phyloP scores from a whole-genome alignment of 2,888 invertebrate species.

The Carabus problematicus region DNA sequence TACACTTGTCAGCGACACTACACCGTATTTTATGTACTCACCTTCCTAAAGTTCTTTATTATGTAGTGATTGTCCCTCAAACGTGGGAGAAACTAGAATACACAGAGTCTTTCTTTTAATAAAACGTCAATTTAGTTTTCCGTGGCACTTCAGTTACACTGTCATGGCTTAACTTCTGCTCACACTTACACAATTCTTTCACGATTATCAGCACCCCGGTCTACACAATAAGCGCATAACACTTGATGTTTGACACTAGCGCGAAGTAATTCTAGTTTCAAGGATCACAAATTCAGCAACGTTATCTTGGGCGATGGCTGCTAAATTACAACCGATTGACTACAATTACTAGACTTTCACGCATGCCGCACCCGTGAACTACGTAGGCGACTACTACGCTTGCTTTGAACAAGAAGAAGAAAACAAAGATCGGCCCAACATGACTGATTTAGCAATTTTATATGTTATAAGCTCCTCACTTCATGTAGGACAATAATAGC shows the following conservation, averaged over 20 bases:
- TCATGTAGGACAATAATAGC: too few relatives aligned
- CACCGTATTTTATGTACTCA: conserved; percentile 19
- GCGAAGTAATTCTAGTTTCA: conserved; percentile 34
- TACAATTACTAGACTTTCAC: conserved; percentile 44
- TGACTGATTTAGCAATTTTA: not conserved
- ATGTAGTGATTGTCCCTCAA: conserved; percentile 33
- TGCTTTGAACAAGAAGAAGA: conserved; percentile 35
- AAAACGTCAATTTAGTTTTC: conserved; percentile 36
- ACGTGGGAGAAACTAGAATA: conserved; percentile 33
- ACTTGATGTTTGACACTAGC: conserved; percentile 23
- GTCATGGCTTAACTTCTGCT: conserved; percentile 54
- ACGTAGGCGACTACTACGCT: conserved; percentile 35
- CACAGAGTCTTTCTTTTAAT: conserved; percentile 30
- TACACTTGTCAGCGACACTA: conserved; percentile 31
- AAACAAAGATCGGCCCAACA: not conserved
- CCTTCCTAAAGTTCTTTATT: conserved; percentile 35
- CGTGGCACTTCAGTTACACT: conserved; percentile 57
- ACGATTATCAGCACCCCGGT: conserved; percentile 25
- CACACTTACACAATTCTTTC: conserved; percentile 34
- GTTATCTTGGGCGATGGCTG: conserved; percentile 44
- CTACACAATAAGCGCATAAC: conserved; percentile 31
- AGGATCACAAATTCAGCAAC: conserved; percentile 38
- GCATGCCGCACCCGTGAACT: conserved; percentile 53
- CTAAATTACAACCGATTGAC: conserved; percentile 38
- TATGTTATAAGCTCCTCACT: too few relatives aligned